Conservation (phyloP, 2,888 invertebrate genomes). For the Subacronicta megacephala region DNA sequence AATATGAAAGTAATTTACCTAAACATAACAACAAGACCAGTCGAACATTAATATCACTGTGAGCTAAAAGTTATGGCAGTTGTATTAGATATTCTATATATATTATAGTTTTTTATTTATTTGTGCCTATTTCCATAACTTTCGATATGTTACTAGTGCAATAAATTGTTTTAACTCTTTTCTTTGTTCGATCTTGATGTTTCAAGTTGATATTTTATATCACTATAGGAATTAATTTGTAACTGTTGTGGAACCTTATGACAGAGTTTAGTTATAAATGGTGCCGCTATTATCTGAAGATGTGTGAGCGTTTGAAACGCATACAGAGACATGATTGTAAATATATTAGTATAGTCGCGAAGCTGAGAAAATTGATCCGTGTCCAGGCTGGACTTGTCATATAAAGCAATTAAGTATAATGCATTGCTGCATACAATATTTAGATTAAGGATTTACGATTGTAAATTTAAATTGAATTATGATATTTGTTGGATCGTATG, state of each 20-base stretch:
- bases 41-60: constrained; percentile 40
- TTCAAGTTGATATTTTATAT: constrained; percentile 46
- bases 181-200: constrained; percentile 44
- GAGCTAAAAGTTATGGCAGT: constrained; percentile 33
- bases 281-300: constrained; percentile 58
- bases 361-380: constrained; percentile 33
- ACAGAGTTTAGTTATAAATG: constrained; percentile 49
- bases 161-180: constrained; percentile 49
- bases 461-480: constrained; percentile 85
- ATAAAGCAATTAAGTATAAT: constrained; percentile 63
- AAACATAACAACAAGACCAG: constrained; percentile 10
- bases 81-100: constrained; percentile 48
- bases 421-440: constrained; percentile 69
- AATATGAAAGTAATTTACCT: constrained; percentile 8
- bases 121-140: constrained; percentile 54
- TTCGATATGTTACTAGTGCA: constrained; percentile 53
- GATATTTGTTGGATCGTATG: constrained; percentile 83
- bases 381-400: constrained; percentile 59
- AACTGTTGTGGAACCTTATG: constrained; percentile 52
- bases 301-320: constrained; percentile 70
- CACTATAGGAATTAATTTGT: constrained; percentile 36
- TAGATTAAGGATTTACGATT: constrained; percentile 80
- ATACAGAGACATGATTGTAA: constrained; percentile 63
- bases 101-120: constrained; percentile 55
- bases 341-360: constrained; percentile 61